Percentiles rank a stretch among this genome's conserved stretches.
phyloP scores from a whole-genome alignment of 1,140 invertebrate genomes.

The Drosophila pectinifera region DNA sequence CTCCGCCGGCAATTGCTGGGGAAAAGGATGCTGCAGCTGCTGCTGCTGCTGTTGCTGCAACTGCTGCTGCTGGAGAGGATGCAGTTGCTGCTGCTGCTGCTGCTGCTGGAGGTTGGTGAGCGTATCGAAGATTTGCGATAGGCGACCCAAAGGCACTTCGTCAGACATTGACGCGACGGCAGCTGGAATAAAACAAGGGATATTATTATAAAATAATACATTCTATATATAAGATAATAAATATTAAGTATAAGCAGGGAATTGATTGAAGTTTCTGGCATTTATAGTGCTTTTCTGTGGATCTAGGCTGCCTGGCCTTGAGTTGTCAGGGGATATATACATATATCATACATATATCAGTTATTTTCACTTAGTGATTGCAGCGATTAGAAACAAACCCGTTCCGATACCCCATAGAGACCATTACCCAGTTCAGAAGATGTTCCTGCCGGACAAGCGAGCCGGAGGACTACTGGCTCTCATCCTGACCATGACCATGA shows the following conservation, averaged over 20 bases:
- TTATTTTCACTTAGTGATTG: slow-evolving; percentile 68
- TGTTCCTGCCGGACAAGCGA: slow-evolving; percentile 35
- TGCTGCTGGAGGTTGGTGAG: slow-evolving; percentile 89
- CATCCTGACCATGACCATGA: background rate
- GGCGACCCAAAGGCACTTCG: slow-evolving; percentile 87
- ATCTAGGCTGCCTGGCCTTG: background rate
- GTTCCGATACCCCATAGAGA: slow-evolving; percentile 50
- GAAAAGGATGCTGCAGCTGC: slow-evolving; percentile 84
- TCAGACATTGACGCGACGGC: slow-evolving; percentile 85
- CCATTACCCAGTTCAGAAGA: slow-evolving; percentile 35
- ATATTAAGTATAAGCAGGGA: no score
- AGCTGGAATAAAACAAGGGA: slow-evolving; percentile 17
- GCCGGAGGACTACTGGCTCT: slow-evolving; percentile 36
- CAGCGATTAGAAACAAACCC: slow-evolving; percentile 32
- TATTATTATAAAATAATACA: no score
- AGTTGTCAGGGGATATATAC: background rate
- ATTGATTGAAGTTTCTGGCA: no score
- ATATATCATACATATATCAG: no score
- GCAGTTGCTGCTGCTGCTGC: slow-evolving; percentile 66
- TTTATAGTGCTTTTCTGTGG: fast-evolving
- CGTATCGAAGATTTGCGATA: slow-evolving; percentile 93
- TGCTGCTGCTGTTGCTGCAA: slow-evolving; percentile 74
- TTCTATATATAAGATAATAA: no score
- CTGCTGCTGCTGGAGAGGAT: slow-evolving; percentile 62
- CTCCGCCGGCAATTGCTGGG: slow-evolving; percentile 26